Percentiles rank a stretch among this genome's conserved stretches.
Conservation (phyloP, 2,888 invertebrate species). For the Eudasyphora cyanicolor region DNA sequence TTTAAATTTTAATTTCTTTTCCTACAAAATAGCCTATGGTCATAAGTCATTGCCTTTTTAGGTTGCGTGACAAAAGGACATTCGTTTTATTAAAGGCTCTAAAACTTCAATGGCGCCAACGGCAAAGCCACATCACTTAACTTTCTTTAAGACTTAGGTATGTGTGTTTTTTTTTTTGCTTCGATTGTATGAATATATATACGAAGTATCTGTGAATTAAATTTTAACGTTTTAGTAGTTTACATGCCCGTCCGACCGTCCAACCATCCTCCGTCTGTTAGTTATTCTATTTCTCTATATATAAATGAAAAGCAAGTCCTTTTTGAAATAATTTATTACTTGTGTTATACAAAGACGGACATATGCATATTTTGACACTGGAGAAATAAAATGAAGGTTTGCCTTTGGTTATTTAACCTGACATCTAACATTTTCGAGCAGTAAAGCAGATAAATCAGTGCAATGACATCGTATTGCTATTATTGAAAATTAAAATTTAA, state of each 20-base stretch:
- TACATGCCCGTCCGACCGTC: background rate
- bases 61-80: conserved; percentile 68
- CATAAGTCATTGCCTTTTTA: conserved; percentile 63
- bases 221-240: background rate
- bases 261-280: too few relatives aligned
- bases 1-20: conserved; percentile 15
- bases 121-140: conserved; percentile 38
- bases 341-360: too few relatives aligned
- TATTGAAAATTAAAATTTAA: too few relatives aligned
- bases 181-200: background rate
- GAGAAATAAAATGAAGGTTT: too few relatives aligned
- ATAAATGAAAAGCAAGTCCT: background rate
- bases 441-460: too few relatives aligned
- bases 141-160: background rate
- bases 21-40: conserved; percentile 45
- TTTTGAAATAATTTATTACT: background rate
- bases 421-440: too few relatives aligned
- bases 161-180: background rate
- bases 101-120: conserved; percentile 53
- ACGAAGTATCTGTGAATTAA: background rate
- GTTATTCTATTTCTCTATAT: background rate
- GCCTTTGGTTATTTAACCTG: too few relatives aligned
- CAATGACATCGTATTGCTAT: too few relatives aligned
- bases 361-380: too few relatives aligned
- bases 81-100: conserved; percentile 61